Evolutionary conservation across 2,888 invertebrate genomes (phyloP), one percentile per base, ranked within the genome.

Genomic region (Microctonus aethiopoides): DNA sequence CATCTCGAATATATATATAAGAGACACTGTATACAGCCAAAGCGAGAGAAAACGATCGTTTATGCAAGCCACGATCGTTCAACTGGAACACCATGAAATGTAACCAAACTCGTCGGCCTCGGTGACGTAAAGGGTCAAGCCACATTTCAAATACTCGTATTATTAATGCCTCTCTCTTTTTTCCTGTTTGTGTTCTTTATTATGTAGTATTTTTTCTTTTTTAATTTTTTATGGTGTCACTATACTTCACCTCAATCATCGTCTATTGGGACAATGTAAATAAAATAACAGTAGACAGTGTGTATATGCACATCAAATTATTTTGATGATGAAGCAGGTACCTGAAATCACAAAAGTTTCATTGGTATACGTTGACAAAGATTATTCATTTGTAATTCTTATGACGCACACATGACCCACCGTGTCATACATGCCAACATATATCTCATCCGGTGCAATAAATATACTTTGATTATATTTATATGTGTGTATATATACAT

Each of bases 31-130:
- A 16, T 59, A 62, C 36, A 32, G 26, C 41, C 2, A 57, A 46
- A 52, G 39, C 59, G 63, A 60, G 70, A 64, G 64, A 65, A 65
- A 68, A 69, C 59, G 64, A 71, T 73, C 75, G 71, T 76, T 75
- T 73, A 76, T 77, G 75, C 76, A 74, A 76, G 73, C 62, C 57
- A 70, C 70, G 74, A 67, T 67, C 75, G 72, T 61, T 74, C 73
- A 76, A 73, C 76, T 75, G 78, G 74, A 77, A 77, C 75, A 72
- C 60, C 63, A 69, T 69, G 70, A 68, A 72, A 72, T 62, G 72
- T 41, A 56, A 65, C 56, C 39, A 34, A 65, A 54, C 70, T 70
- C 61, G 56, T 39, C 39, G 39, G 51, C 63, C 68, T 46, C 68
- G 56, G 29, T 70, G 60, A 66, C 65, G 65, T 70, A 61, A 60